Base-by-base conservation (phyloP, 1,140 invertebrate genomes). In the Drosophila lowei region DNA sequence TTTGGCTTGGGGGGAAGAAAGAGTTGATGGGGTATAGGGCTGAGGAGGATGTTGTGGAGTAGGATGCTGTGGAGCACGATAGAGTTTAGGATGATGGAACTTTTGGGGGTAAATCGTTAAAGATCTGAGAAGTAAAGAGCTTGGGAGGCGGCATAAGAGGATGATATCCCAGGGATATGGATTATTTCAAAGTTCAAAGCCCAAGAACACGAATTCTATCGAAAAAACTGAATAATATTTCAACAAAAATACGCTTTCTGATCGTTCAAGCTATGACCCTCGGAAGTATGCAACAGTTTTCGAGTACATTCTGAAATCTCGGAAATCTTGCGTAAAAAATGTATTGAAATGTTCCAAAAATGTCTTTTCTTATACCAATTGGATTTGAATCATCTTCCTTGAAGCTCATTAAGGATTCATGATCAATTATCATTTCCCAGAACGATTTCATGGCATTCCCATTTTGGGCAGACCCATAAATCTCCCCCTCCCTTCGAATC, bases 401-500 rank as follows among this genome's bases (percentile, higher is more conserved):
- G 48, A 42, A 74, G 49, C 53, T 59, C 2, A 75, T 75, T 75
- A 55, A 42, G 66, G 34, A 75, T 75, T 64, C 62, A 60, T 67
- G 52, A 61, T 48, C 63, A 50, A 75, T 75, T 59, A 75, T 46
- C 62, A 21, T 41, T 75, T 75, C 52, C 28, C 34, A 9, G 56
- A 75, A 61, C 61, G 46, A 75, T 67, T 68, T 68, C 66, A 68
- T 68, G 66, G 64, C 64, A 68, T 68, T 70, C 64, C 52, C 64
- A 68, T 68, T 68, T 15, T 11, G 43, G 50, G n/a, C 28, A 56
- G 48, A 47, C 60, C 48, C 68, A 53, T 58, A 55, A 48, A 46
- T 54, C 75, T 72, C 61, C 11, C 61, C 62, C 49, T n/a, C 68
- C 21, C 59, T 61, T 58, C 47, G 56, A 80, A 80, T 57, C 72